Evolutionary conservation across 2,797 vertebrate species (phyloP).

Genomic region (Ficedula albicollis): DNA sequence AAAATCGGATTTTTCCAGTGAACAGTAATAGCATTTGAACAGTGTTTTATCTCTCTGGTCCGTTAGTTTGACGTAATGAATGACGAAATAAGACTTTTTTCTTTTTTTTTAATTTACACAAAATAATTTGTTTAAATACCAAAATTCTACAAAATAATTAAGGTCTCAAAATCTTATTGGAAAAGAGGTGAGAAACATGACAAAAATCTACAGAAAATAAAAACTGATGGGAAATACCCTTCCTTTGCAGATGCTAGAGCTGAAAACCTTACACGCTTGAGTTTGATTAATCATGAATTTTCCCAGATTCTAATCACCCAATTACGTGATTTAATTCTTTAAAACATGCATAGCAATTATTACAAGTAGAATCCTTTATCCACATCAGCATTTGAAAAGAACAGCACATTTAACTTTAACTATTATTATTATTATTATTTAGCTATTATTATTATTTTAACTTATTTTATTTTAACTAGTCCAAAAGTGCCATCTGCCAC

Average conservation of each 20-base stretch:
- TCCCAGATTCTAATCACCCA: background rate
- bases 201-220: background rate
- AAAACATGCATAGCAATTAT: background rate
- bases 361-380: background rate
- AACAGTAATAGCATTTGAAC: background rate
- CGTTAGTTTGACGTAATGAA: background rate
- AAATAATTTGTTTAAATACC: background rate
- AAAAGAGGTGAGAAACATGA: background rate
- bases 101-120: background rate
- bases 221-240: background rate
- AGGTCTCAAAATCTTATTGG: background rate
- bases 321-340: background rate
- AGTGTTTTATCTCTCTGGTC: background rate
- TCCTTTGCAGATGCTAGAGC: background rate
- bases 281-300: background rate
- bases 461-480: too few relatives aligned
- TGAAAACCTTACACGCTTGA: background rate
- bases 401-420: background rate
- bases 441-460: too few relatives aligned
- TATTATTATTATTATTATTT: too few relatives aligned
- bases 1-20: background rate
- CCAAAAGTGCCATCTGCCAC: background rate
- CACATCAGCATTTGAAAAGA: background rate
- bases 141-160: background rate
- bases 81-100: background rate